A percentile compares a stretch with the other conserved stretches of the same genome.
phyloP scores from a whole-genome alignment of 2,797 vertebrate genomes.

The Astyanax mexicanus region DNA sequence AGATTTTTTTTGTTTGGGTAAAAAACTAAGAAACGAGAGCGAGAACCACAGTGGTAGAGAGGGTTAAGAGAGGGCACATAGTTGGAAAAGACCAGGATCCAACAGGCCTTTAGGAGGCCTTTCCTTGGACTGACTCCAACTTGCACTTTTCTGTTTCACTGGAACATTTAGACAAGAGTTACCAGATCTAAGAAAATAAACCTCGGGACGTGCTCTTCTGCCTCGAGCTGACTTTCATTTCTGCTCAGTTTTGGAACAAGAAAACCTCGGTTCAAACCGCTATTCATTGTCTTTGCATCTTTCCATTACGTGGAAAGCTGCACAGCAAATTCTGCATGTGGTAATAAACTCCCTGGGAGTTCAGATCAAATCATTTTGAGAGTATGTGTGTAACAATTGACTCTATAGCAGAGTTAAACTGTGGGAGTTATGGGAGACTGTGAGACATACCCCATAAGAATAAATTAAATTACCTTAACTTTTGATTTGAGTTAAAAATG shows the following conservation, averaged over 20 bases:
- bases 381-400: no score
- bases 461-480: no score
- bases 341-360: no score
- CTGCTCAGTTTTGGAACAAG: constrained; percentile 58
- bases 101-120: constrained; percentile 52
- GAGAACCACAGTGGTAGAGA: neutral
- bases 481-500: no score
- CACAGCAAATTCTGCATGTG: no score
- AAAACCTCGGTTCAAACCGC: constrained; percentile 57
- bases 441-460: no score
- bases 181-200: constrained; percentile 54
- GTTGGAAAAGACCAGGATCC: constrained; percentile 25
- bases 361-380: no score
- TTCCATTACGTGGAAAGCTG: constrained; percentile 31
- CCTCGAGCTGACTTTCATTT: constrained; percentile 56
- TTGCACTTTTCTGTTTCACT: constrained; percentile 63
- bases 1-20: neutral
- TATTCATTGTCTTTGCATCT: constrained; percentile 14
- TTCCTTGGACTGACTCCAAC: constrained; percentile 60
- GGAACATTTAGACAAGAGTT: constrained; percentile 66
- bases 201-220: constrained; percentile 52
- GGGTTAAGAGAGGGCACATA: neutral
- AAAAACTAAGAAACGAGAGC: neutral
- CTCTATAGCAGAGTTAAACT: no score
- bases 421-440: no score